These are phyloP conservation scores for Sclerurus mexicanus DNA, from an alignment of 2,113 vertebrate genomes.

Conservation along the genomic window DNA sequence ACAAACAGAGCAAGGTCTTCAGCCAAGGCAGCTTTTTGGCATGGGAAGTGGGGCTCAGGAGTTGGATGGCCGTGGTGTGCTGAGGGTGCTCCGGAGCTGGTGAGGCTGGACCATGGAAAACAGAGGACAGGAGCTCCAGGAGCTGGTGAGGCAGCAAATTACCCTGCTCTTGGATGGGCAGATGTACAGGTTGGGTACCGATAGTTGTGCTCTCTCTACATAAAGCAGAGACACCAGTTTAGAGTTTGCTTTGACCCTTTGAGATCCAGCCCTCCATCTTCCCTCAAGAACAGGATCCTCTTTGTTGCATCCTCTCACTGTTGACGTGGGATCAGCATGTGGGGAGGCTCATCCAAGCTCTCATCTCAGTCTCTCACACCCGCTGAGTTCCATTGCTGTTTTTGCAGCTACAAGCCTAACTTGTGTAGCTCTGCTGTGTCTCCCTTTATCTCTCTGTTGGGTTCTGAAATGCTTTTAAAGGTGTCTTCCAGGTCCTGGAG, in stretches of 20 bases:
- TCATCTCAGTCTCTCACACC: neutral
- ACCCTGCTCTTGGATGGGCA: neutral
- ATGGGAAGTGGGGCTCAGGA: neutral
- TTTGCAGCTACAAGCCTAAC: accelerated
- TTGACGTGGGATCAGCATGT: accelerated
- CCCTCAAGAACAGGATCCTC: neutral
- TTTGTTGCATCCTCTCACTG: neutral
- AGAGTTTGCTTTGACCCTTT: neutral
- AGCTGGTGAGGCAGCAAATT: neutral
- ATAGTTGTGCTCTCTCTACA: neutral
- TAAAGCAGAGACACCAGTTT: neutral
- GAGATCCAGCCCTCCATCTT: accelerated
- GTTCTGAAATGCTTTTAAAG: neutral
- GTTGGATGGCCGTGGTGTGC: accelerated
- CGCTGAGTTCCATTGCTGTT: neutral
- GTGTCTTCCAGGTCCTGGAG: neutral
- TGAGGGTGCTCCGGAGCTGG: neutral
- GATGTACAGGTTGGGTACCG: no score
- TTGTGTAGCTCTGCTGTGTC: neutral
- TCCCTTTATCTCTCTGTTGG: neutral
- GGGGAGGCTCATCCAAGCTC: neutral
- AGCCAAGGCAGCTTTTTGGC: accelerated
- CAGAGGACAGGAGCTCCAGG: neutral
- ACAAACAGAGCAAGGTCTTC: neutral
- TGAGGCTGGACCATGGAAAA: neutral